Evolutionary conservation across 2,113 vertebrate species (phyloP).

Genomic region (Sylvia atricapilla): DNA sequence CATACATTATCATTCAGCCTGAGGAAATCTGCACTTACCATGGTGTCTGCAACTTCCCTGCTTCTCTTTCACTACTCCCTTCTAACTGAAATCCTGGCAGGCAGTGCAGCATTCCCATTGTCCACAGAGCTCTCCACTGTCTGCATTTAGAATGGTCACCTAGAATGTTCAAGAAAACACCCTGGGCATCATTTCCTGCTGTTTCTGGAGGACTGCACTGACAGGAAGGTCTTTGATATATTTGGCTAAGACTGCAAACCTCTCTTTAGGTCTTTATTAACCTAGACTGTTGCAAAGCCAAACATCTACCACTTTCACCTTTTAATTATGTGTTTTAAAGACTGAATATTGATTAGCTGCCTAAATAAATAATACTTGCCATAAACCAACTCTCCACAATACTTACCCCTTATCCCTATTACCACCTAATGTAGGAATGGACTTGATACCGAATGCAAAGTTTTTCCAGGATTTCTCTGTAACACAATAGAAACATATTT

Average conservation of each 20-base stretch:
- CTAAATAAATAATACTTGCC: not conserved
- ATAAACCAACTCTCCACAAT: not conserved
- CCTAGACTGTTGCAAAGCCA: not conserved
- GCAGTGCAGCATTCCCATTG: not conserved
- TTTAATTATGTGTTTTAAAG: not conserved
- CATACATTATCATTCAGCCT: not conserved
- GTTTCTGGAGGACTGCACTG: not conserved
- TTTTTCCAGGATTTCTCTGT: not conserved
- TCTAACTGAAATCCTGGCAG: not conserved
- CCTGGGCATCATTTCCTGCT: not conserved
- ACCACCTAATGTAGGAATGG: not conserved
- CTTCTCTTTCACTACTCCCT: not conserved
- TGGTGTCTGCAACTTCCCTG: not conserved
- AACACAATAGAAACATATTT: not conserved
- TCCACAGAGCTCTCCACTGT: not conserved
- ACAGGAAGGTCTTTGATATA: not conserved
- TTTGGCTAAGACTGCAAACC: not conserved
- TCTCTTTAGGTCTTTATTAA: not conserved
- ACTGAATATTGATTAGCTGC: not conserved
- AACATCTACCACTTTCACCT: not conserved
- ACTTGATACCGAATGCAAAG: accelerated
- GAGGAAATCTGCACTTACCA: not conserved
- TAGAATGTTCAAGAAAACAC: not conserved
- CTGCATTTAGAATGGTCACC: not conserved
- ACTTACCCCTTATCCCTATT: not conserved